Conservation (phyloP, 2,113 vertebrate genomes). For the Macheiramphus alcinus region DNA sequence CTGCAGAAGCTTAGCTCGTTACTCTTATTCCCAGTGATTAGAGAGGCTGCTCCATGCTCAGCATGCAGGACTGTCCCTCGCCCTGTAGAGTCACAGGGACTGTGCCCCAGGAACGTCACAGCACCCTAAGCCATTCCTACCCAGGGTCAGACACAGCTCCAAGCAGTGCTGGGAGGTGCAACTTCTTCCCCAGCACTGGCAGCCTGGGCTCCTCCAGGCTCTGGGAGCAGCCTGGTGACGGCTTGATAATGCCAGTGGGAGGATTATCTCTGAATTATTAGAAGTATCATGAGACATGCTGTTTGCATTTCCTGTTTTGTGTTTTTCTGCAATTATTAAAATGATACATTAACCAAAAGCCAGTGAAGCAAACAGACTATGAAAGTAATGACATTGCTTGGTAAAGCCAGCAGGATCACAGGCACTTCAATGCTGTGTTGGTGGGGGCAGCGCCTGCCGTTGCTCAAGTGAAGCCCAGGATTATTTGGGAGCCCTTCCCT, state of each 20-base stretch:
- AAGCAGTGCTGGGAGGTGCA: neutral
- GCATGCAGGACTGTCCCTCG: neutral
- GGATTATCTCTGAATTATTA: neutral
- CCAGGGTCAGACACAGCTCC: accelerated
- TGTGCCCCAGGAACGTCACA: neutral
- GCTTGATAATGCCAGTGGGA: accelerated
- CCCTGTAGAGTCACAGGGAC: accelerated
- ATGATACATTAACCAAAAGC: neutral
- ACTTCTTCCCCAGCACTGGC: accelerated
- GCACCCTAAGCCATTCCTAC: neutral
- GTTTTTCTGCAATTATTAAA: neutral
- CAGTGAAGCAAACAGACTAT: neutral
- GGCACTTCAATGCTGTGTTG: accelerated
- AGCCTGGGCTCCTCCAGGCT: neutral
- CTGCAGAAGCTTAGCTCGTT: neutral
- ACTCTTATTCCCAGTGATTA: neutral
- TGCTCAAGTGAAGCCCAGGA: accelerated
- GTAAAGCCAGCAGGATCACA: accelerated
- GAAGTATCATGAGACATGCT: accelerated
- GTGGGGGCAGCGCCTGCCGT: accelerated
- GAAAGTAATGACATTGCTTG: accelerated
- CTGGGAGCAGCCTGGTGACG: accelerated
- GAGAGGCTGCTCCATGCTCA: neutral
- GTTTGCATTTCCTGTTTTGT: neutral
- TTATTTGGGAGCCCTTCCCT: neutral